A percentile compares a stretch with the other conserved stretches of the same genome.
Evolutionary conservation across 2,113 vertebrate genomes (phyloP).

Genomic region (Hystrix brachyura): DNA sequence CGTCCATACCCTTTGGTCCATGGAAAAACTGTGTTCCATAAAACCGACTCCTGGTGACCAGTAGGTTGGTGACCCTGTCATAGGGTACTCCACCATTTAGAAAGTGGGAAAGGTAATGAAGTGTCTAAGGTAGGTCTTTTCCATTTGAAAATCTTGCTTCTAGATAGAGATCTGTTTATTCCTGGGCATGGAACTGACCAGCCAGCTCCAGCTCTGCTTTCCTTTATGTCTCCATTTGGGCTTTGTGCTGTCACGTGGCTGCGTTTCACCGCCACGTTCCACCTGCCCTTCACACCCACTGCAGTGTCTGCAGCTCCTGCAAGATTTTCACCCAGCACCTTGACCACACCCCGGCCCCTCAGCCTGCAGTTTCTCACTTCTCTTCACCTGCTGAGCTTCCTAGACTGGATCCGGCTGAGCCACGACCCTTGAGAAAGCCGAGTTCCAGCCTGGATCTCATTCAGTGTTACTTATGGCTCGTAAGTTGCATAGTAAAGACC

Average conservation of each 20-base stretch:
- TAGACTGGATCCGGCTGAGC: not conserved
- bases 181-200: not conserved
- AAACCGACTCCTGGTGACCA: not conserved
- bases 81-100: not conserved
- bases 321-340: too few relatives aligned
- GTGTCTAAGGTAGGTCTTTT: not conserved
- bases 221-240: not conserved
- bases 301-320: not conserved
- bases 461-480: not conserved
- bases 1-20: not conserved
- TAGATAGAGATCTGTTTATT: not conserved
- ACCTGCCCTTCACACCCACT: not conserved
- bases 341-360: not conserved
- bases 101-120: not conserved
- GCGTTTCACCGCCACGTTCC: not conserved
- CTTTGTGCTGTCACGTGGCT: not conserved
- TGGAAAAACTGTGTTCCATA: not conserved
- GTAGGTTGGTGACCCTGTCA: not conserved
- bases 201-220: accelerated
- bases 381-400: not conserved
- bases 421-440: not conserved
- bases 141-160: not conserved
- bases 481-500: not conserved
- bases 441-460: not conserved
- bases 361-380: accelerated